Evolutionary conservation across 2,797 vertebrate genomes (phyloP).

Genomic region (Zenarchopterus dispar): DNA sequence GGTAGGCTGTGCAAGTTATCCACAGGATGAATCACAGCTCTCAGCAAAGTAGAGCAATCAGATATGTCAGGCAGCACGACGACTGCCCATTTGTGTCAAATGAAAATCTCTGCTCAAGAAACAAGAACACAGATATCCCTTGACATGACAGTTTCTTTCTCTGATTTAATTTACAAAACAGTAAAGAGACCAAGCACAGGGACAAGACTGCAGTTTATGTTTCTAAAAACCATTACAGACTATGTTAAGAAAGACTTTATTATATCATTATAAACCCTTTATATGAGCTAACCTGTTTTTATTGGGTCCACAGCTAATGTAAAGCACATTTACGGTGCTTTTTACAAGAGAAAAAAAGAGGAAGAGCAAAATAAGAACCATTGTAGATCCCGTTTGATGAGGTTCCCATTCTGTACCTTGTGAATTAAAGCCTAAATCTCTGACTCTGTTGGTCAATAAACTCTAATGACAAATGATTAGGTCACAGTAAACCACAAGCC

Average conservation of each 20-base stretch:
- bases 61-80: constrained; percentile 72
- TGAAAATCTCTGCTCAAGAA: constrained; percentile 66
- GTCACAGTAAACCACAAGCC: constrained; percentile 22
- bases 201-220: constrained; percentile 15
- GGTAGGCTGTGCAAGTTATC: constrained; percentile 66
- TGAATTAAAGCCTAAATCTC: too few relatives aligned
- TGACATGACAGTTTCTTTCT: constrained; percentile 45
- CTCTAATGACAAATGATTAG: constrained; percentile 20
- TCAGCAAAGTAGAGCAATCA: constrained; percentile 74
- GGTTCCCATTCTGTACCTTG: too few relatives aligned
- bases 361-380: too few relatives aligned
- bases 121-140: constrained; percentile 54
- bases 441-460: too few relatives aligned
- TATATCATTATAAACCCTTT: constrained; percentile 7
- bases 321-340: constrained; percentile 2
- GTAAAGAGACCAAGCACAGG: constrained; percentile 8
- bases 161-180: constrained; percentile 46
- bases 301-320: neutral
- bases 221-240: constrained; percentile 19
- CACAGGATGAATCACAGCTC: constrained; percentile 79
- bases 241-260: constrained; percentile 8
- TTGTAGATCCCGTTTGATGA: too few relatives aligned
- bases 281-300: constrained; percentile 6
- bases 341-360: neutral
- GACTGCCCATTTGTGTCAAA: constrained; percentile 71